Evolutionary conservation across 2,797 vertebrate genomes (phyloP).

Genomic region (Pantherophis vulpinus): DNA sequence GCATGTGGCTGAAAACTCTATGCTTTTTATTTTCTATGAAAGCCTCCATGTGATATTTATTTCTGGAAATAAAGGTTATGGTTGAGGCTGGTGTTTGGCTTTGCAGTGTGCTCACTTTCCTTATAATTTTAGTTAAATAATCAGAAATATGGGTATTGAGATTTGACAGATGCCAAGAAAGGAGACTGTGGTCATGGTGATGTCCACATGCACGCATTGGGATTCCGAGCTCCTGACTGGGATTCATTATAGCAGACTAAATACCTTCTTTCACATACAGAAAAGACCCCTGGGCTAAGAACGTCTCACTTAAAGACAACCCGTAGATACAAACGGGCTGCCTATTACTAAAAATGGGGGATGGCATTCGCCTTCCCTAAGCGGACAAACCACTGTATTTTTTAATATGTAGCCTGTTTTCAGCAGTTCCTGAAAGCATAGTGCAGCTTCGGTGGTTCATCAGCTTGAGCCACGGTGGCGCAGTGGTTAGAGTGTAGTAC

Average conservation of each 20-base stretch:
- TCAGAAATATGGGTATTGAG: background rate
- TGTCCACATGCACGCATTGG: background rate
- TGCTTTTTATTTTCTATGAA: background rate
- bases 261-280: background rate
- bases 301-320: background rate
- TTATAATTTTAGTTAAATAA: slow-evolving; percentile 1
- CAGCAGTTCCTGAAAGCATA: background rate
- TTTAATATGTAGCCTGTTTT: background rate
- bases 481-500: no score
- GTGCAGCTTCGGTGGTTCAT: background rate
- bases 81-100: background rate
- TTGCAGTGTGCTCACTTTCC: background rate
- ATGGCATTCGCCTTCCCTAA: background rate
- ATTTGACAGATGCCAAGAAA: background rate
- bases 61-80: background rate
- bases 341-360: background rate
- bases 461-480: background rate
- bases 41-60: background rate
- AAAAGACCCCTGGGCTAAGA: background rate
- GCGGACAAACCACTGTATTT: background rate
- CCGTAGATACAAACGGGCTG: background rate
- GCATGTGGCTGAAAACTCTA: background rate
- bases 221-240: background rate
- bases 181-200: background rate
- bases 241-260: background rate